Evolutionary conservation across 2,797 vertebrate species (phyloP).

Genomic region (Tamandua tetradactyla): DNA sequence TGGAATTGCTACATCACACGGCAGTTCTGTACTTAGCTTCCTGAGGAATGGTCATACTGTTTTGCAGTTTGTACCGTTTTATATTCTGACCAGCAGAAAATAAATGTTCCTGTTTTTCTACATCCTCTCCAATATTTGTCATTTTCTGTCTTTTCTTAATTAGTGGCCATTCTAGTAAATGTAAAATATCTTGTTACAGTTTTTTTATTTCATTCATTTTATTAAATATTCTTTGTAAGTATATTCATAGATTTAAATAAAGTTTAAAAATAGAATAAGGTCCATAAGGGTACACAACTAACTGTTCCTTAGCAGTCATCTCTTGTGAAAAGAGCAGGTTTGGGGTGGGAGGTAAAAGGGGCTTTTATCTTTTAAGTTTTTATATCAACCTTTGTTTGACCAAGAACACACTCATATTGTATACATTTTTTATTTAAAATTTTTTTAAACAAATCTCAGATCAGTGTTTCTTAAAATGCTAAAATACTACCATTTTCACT

Average conservation of each 20-base stretch:
- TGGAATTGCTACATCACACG: too few relatives aligned
- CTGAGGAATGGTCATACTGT: too few relatives aligned
- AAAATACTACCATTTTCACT: neutral
- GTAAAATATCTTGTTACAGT: too few relatives aligned
- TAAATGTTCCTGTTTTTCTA: too few relatives aligned
- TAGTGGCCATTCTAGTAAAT: too few relatives aligned
- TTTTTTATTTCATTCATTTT: neutral
- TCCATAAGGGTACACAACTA: neutral
- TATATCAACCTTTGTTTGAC: constrained; percentile 18
- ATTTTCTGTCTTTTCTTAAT: too few relatives aligned
- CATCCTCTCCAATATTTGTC: too few relatives aligned
- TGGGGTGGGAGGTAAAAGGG: neutral
- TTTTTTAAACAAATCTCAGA: neutral
- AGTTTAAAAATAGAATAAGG: neutral
- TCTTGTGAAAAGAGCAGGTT: neutral
- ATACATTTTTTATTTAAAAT: neutral
- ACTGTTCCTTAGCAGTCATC: neutral
- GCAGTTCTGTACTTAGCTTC: too few relatives aligned
- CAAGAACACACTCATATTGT: neutral
- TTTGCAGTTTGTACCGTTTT: too few relatives aligned
- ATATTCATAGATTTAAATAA: neutral
- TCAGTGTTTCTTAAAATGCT: constrained; percentile 7
- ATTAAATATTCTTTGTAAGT: neutral
- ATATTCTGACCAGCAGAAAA: too few relatives aligned
- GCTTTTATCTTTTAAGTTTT: neutral